phyloP scores from a whole-genome alignment of 2,113 vertebrate species.

The Alethe castanea region DNA sequence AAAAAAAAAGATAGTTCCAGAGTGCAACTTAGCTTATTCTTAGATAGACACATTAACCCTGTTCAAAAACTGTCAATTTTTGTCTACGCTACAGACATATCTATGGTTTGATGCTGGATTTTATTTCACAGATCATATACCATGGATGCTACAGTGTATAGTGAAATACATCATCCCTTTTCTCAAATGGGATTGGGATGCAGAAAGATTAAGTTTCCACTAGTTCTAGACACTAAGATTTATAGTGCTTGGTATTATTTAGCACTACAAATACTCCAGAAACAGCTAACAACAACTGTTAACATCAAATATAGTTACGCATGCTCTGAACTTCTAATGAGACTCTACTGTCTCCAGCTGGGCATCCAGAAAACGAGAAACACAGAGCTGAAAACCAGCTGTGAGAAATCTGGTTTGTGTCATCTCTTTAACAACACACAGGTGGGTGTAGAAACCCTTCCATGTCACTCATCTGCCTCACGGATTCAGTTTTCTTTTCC shows the following conservation, averaged over 20 bases:
- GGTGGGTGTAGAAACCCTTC: neutral
- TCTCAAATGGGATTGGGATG: neutral
- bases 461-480: fast-evolving
- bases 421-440: neutral
- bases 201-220: neutral
- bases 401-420: neutral
- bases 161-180: neutral
- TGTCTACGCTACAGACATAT: neutral
- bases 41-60: neutral
- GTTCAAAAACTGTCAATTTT: neutral
- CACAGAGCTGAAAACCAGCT: neutral
- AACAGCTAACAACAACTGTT: neutral
- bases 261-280: neutral
- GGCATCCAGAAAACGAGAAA: neutral
- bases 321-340: neutral
- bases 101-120: neutral
- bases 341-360: neutral
- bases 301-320: neutral
- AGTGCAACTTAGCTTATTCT: neutral
- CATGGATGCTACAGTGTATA: neutral
- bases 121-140: neutral
- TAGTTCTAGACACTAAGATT: neutral
- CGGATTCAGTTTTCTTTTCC: neutral
- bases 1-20: neutral
- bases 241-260: neutral